Base-by-base conservation (phyloP, 2,888 invertebrate species). In the Apomyelois bistriatella region DNA sequence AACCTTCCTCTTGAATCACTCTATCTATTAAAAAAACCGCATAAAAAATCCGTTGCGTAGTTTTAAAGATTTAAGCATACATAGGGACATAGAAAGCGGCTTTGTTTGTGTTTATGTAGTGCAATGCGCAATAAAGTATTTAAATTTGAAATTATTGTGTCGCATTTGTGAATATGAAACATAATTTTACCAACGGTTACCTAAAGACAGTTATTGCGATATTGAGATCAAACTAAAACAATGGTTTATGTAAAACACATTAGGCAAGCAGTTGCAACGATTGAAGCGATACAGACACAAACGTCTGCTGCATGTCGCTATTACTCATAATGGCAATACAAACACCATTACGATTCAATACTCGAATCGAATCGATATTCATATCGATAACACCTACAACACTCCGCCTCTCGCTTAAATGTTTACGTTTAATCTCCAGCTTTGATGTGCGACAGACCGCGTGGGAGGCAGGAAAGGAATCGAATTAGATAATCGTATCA, bases 401-500 rank as follows among this genome's bases (percentile, higher is more conserved):
- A 57, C 56, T 58, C n/a, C 46, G 47, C 53, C 36, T 43, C 41
- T 51, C 42, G 47, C 48, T 48, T 47, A 58, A 52, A 58, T 65
- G 68, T 65, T 68, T 67, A 69, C 67, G 66, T 40, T 51, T 16
- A 35, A 42, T 35, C 43, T 32, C 56, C 58, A 36, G 63, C 62
- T 68, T 66, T 72, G 74, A 79, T 75, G 72, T 74, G 73, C 73
- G 80, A 79, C 79, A 79, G 70, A 55, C 59, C 43, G 77, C 75
- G 85, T 84, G 82, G 84, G 84, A 6, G 32, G 38, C 38, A 74
- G 77, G 73, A 79, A 85, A 74, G 77, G 73, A 79, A 85, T 79
- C 78, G 81, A 82, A 82, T 85, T 85, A 82, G 83, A 85, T 87
- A 87, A 85, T 81, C 74, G 75, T 72, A 79, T 82, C 81, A 77